These are phyloP conservation scores for Hyles euphorbiae DNA, from an alignment of 1,140 invertebrate species.

Conservation along the genomic window DNA sequence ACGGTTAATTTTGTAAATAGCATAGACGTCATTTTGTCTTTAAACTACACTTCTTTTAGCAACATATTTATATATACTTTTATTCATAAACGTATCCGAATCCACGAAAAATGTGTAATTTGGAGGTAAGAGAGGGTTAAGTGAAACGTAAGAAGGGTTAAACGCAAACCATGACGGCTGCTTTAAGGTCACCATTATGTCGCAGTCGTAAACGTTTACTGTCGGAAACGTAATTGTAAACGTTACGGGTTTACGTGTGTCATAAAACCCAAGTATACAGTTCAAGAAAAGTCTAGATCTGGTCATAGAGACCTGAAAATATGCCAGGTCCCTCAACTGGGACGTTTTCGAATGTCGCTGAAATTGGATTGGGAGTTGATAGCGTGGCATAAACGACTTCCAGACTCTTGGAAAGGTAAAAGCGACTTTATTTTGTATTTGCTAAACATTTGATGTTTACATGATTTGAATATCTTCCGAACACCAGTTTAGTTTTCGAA, in stretches of 20 bases:
- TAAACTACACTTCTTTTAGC: no score
- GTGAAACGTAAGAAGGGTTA: background rate
- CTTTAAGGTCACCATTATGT: conserved; percentile 10
- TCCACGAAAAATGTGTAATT: no score
- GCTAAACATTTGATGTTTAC: no score
- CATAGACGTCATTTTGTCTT: no score
- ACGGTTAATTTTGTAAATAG: no score
- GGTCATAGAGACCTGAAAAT: conserved; percentile 6
- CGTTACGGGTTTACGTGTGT: background rate
- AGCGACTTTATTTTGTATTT: background rate
- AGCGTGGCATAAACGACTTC: background rate
- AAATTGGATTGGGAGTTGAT: conserved; percentile 19
- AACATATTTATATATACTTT: no score
- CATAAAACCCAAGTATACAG: conserved; percentile 2
- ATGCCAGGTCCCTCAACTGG: conserved; percentile 7
- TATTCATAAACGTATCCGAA: no score
- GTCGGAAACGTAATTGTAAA: conserved; percentile 14
- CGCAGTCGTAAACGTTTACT: conserved; percentile 12
- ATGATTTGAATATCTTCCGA: no score
- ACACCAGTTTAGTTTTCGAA: background rate
- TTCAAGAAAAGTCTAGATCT: conserved; percentile 3
- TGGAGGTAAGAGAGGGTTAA: no score
- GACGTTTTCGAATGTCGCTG: conserved; percentile 9
- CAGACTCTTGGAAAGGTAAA: background rate
- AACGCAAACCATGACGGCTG: background rate